Evolutionary conservation across 2,797 vertebrate genomes (phyloP), one percentile per base, ranked within the genome.

Genomic region (Lepus townsendii): DNA sequence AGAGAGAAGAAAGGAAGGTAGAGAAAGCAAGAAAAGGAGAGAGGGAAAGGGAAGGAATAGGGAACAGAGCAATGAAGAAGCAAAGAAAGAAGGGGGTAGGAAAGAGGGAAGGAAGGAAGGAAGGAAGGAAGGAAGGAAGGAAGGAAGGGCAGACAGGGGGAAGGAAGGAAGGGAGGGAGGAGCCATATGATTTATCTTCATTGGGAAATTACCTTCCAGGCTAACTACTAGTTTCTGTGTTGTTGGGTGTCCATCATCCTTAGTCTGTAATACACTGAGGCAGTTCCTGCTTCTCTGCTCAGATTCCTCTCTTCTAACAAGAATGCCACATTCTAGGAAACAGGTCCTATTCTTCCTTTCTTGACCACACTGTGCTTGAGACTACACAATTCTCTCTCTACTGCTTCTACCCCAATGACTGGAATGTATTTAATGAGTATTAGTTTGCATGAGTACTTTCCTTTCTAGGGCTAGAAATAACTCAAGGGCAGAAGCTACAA

Each of bases 11-110:
- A 65, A 83, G 24, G 3, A 63, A 54, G 20, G 32, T n/a, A 14
- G 4, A 3, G 42, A 50, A 4, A 7, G 17, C 38, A 11, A 5
- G 20, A 73, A 8, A 26, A 1, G n/a, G 22, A 54, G 2, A 38
- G 3, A 54, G 2, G 5, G 13, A 19, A 19, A 12, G 3, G 14
- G 3, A 24, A 1, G 1, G 1, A 5, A 11, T 42, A 42, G 42
- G 42, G 12, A 1, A 24, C 1, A 16, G 14, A 30, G 1, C 19
- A 13, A 72, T 7, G 9, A 42, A 42, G 42, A 42, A 42, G 42
- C 42, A 42, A 42, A 42, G 42, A 7, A 24, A 2, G 8, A 13
- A 47, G 16, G 10, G 38, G 42, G 11, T 14, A 2, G 17, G 0
- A 16, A 65, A 12, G 54, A 57, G 6, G 54, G 17, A 54, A 42